These are phyloP conservation scores for Oreochromis mossambicus DNA, from an alignment of 2,797 vertebrate species.

Conservation along the genomic window DNA sequence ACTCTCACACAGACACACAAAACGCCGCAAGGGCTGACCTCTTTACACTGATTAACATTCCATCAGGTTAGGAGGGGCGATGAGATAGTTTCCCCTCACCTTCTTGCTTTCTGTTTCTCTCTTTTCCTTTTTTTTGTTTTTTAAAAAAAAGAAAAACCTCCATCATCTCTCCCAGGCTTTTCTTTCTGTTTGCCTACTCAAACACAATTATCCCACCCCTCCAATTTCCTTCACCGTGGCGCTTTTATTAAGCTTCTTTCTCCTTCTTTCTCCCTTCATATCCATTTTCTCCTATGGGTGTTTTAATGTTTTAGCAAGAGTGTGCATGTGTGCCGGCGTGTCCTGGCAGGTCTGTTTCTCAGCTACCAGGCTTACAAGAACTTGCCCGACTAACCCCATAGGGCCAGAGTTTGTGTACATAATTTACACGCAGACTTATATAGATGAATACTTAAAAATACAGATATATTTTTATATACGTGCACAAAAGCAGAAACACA, in stretches of 20 bases:
- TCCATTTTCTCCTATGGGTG: conserved; percentile 2
- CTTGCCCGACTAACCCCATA: conserved; percentile 33
- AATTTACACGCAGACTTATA: not conserved
- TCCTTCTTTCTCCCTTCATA: not conserved
- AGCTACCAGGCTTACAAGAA: not conserved
- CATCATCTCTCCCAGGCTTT: not conserved
- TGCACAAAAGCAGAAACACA: not conserved
- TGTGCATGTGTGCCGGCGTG: conserved; percentile 25
- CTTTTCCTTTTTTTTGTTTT: not conserved
- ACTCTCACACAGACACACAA: not conserved
- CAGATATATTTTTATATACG: not conserved
- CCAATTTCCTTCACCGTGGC: not conserved
- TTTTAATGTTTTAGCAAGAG: conserved; percentile 4
- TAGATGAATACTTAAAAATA: not conserved
- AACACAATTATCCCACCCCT: conserved; percentile 12
- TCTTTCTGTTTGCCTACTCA: not conserved
- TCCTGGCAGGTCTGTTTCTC: conserved; percentile 19
- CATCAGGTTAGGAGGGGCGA: conserved; percentile 29
- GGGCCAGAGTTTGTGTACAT: not conserved
- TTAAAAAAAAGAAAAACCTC: not conserved
- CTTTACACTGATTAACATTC: conserved; percentile 71
- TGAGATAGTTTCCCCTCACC: conserved; percentile 57
- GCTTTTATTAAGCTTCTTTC: conserved; percentile 3
- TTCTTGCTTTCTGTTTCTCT: conserved; percentile 29
- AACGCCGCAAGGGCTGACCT: conserved; percentile 59